A percentile compares a stretch with the other conserved stretches of the same genome.
phyloP scores from a whole-genome alignment of 2,113 vertebrate genomes.

The Leucopsar rothschildi region DNA sequence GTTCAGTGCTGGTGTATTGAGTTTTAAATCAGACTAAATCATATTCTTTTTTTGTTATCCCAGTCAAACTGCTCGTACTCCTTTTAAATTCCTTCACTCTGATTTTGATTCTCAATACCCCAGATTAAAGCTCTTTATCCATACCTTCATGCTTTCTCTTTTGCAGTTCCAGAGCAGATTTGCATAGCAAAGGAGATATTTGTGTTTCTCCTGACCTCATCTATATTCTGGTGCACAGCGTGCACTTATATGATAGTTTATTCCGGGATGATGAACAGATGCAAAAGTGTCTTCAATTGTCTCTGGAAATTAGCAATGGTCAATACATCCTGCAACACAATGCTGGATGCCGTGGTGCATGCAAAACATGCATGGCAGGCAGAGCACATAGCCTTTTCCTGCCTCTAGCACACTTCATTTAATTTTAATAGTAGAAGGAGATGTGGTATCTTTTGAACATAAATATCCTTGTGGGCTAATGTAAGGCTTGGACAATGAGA shows the following conservation, averaged over 20 bases:
- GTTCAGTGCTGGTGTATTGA: background rate
- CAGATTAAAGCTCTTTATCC: constrained; percentile 49
- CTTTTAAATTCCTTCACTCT: constrained; percentile 46
- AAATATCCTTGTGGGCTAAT: constrained; percentile 50
- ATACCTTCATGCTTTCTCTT: constrained; percentile 41
- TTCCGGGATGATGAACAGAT: constrained; percentile 39
- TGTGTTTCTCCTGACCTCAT: constrained; percentile 32
- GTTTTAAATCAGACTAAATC: background rate
- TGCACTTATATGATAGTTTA: constrained; percentile 57
- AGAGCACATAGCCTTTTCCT: constrained; percentile 66
- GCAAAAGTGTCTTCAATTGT: constrained; percentile 67
- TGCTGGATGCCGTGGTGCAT: constrained; percentile 12
- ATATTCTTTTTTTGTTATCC: background rate
- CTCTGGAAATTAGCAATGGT: constrained; percentile 66
- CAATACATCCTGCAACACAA: constrained; percentile 40
- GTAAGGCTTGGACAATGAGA: constrained; percentile 56
- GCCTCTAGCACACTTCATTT: constrained; percentile 72
- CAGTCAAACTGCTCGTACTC: background rate
- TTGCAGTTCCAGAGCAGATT: background rate
- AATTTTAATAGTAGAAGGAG: constrained; percentile 71
- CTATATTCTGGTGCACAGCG: constrained; percentile 31
- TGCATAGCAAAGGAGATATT: constrained; percentile 43
- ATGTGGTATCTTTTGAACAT: constrained; percentile 63
- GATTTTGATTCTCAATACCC: constrained; percentile 10
- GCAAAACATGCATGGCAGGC: constrained; percentile 51